phyloP scores from a whole-genome alignment of 64 coral and sea anemone genomes.

The Stichodactyla mertensii region DNA sequence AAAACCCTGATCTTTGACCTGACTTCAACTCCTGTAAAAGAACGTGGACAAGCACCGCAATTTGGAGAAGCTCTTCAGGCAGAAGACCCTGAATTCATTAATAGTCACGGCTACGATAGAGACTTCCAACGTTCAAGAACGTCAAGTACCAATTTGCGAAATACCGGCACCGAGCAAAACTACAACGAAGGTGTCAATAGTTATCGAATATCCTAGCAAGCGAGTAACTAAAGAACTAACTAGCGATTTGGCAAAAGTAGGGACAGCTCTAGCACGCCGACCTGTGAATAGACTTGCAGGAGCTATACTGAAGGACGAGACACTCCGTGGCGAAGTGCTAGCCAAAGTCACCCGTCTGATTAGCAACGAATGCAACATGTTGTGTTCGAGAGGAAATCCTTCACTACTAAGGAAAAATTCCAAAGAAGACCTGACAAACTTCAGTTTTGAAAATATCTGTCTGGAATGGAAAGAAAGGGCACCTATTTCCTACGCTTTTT shows the following conservation, averaged over 20 bases:
- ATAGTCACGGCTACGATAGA: too few relatives aligned
- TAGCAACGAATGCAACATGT: conserved; percentile 24
- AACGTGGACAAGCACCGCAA: neutral
- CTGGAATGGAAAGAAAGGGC: conserved; percentile 65
- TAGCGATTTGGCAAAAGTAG: conserved; percentile 16
- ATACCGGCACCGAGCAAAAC: neutral
- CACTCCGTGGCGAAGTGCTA: conserved; percentile 26
- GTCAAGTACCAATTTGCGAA: too few relatives aligned
- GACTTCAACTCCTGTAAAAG: conserved; percentile 28
- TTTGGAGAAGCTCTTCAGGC: neutral
- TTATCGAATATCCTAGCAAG: conserved; percentile 27
- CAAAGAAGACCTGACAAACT: conserved; percentile 55
- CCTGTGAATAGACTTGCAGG: conserved; percentile 26
- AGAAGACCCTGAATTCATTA: neutral
- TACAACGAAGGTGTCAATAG: conserved; percentile 25
- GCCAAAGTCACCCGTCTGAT: conserved; percentile 40
- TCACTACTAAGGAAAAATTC: conserved; percentile 50
- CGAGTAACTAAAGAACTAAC: conserved; percentile 4
- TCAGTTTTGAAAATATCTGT: conserved; percentile 37
- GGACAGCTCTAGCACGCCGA: conserved; percentile 45
- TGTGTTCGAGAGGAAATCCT: conserved; percentile 60
- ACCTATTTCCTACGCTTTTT: conserved; percentile 53
- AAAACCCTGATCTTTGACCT: conserved; percentile 22
- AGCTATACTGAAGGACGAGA: conserved; percentile 37
- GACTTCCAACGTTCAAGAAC: too few relatives aligned